Conservation (phyloP, 2,797 vertebrate species). For the Micrastur ruficollis region DNA sequence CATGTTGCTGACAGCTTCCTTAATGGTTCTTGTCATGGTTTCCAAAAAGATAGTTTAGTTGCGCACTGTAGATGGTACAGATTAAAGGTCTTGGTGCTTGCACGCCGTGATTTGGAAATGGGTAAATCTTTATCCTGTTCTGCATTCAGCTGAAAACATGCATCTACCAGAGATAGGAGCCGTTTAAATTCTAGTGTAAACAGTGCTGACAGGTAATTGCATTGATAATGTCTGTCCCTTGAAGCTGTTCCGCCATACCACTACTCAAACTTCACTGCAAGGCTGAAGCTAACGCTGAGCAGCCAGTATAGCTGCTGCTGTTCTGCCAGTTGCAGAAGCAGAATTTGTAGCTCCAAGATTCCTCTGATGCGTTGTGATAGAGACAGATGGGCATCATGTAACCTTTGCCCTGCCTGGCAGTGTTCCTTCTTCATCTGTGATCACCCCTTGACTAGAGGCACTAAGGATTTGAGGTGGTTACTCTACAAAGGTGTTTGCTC, state of each 20-base stretch:
- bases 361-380: accelerated
- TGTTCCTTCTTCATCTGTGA: neutral
- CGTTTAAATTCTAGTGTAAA: neutral
- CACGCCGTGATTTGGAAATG: accelerated
- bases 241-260: accelerated
- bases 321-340: neutral
- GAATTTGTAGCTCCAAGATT: neutral
- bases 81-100: neutral
- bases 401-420: neutral
- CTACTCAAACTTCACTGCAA: neutral
- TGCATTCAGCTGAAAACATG: neutral
- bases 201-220: neutral
- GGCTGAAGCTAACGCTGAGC: neutral
- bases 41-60: neutral
- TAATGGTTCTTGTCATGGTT: neutral
- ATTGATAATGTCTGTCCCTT: neutral
- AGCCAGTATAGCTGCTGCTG: neutral
- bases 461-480: neutral
- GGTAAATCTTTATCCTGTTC: neutral
- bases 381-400: neutral
- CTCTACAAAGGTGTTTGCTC: neutral
- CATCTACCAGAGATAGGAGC: neutral
- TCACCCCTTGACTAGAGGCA: accelerated
- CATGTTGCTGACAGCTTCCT: neutral
- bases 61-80: neutral